Evolutionary conservation across 2,888 invertebrate genomes (phyloP).

Genomic region (Itoplectis maculator): DNA sequence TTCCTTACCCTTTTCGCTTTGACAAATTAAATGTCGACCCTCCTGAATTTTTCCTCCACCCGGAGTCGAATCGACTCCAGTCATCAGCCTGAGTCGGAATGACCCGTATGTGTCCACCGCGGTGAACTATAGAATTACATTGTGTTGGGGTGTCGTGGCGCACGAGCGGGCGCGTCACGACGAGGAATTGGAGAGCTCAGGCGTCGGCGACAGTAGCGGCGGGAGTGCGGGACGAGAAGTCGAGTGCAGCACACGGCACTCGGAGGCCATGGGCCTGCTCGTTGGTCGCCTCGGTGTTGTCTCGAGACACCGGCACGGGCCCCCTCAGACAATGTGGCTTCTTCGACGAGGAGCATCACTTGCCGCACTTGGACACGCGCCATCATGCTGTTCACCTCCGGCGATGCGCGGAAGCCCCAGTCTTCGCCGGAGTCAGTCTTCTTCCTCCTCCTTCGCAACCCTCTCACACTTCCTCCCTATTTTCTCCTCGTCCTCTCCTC

Average conservation of each 20-base stretch:
- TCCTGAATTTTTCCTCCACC: no score
- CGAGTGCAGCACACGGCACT: slow-evolving; percentile 29
- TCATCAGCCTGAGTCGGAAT: no score
- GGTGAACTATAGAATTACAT: no score
- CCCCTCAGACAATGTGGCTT: slow-evolving; percentile 75
- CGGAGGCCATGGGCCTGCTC: slow-evolving; percentile 16
- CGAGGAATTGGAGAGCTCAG: no score
- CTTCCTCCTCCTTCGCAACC: not conserved
- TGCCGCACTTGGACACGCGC: slow-evolving; percentile 83
- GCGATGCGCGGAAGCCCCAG: slow-evolving; percentile 71
- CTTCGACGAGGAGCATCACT: slow-evolving; percentile 76
- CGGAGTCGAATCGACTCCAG: no score
- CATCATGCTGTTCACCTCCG: slow-evolving; percentile 60
- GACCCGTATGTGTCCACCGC: no score
- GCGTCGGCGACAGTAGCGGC: no score
- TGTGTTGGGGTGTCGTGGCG: no score
- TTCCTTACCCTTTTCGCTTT: no score
- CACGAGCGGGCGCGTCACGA: no score
- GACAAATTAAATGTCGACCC: no score
- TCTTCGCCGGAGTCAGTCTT: slow-evolving; percentile 43
- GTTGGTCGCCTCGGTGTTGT: slow-evolving; percentile 47
- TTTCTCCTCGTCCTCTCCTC: slow-evolving; percentile 4
- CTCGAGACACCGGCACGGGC: slow-evolving; percentile 69
- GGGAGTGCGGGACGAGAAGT: not conserved
- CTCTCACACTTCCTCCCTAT: not conserved